Base-by-base conservation (phyloP, 2,797 vertebrate genomes). In the Eutrigla gurnardus region DNA sequence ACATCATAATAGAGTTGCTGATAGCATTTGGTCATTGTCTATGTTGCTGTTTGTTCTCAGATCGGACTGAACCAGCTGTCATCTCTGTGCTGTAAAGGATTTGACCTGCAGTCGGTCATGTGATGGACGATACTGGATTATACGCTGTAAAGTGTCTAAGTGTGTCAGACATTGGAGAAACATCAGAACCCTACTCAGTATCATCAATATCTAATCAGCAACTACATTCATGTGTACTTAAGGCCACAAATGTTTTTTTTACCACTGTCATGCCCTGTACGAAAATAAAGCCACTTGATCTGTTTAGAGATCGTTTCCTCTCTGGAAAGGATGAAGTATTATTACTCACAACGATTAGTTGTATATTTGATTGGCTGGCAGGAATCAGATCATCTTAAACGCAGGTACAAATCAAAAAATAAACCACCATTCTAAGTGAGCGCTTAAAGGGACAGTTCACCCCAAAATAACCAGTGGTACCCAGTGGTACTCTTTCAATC, bases 11-110 rank as follows among this genome's bases (percentile, higher is more conserved):
- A 15, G 14, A 70, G 13, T 15, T 47, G 12, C 11, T 25, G 25
- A 25, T 25, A 25, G 25, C 25, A 25, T 25, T 25, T 25, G 25
- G 25, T 25, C 25, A 25, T 25, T 25, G 25, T 25, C 25, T 25
- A 25, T 25, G 25, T 25, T 25, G 25, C 25, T 25, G 25, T 25
- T 25, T 25, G 25, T 25, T 25, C 25, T 25, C 25, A 15, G 58
- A 60, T 53, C 67, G 64, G 67, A 82, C 15, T 83, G 85, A 75
- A 77, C 14, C 67, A 79, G 84, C 71, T 80, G 69, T 88, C 83
- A 87, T 89, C 78, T 82, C 65, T 65, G 54, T 46, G 52, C 62
- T 64, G 65, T 50, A 54, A 52, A 80, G 86, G 81, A 89, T 85
- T 86, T 78, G 71, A 80, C 49, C 46, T 47, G 57, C 61, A 74